These are phyloP conservation scores for Isurus oxyrinchus DNA, from an alignment of 2,113 vertebrate genomes.

Conservation along the genomic window DNA sequence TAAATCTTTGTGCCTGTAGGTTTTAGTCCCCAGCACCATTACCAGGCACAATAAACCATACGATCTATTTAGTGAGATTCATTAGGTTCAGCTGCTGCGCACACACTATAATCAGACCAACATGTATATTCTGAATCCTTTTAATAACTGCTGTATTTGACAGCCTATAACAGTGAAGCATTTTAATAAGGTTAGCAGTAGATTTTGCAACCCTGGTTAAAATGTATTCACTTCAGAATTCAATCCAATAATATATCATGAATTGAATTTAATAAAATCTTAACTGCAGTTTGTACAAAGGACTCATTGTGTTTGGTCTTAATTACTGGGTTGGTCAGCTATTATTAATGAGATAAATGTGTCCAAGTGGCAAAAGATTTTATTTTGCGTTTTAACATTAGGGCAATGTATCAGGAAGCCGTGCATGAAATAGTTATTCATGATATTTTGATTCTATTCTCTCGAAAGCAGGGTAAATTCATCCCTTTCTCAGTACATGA, in stretches of 20 bases:
- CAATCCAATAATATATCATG: background rate
- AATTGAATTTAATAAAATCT: background rate
- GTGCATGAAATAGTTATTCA: background rate
- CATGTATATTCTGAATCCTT: background rate
- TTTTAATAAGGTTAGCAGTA: background rate
- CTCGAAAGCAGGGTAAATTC: background rate
- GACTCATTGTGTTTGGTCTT: background rate
- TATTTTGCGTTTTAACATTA: background rate
- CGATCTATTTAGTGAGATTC: background rate
- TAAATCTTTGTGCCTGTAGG: background rate
- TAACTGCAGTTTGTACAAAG: background rate
- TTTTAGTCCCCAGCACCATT: background rate
- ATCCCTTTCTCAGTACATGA: background rate
- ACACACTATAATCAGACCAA: background rate
- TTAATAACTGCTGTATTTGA: background rate
- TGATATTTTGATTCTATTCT: background rate
- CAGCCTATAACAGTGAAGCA: background rate
- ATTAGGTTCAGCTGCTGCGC: background rate
- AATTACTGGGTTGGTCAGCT: background rate
- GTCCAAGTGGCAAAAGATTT: background rate
- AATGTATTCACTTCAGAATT: background rate
- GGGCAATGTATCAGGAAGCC: background rate
- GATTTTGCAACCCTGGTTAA: background rate
- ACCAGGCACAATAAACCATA: background rate
- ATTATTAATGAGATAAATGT: background rate